Evolutionary conservation across 2,113 vertebrate genomes (phyloP), one percentile per base, ranked within the genome.

Genomic region (Mesitornis unicolor): DNA sequence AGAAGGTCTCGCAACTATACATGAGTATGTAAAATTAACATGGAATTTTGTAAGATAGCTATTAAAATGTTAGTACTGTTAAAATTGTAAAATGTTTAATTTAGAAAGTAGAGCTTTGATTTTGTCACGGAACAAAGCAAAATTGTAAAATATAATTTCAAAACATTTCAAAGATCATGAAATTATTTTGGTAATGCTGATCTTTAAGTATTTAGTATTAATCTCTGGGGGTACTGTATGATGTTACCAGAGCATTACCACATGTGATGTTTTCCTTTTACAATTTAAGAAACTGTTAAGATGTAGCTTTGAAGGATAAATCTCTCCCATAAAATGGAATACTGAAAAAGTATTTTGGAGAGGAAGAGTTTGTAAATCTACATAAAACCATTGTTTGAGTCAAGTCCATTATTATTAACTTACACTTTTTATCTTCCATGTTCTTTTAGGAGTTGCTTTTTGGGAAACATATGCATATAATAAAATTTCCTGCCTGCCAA

Each of bases 11-110:
- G 86, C 31, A 84, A 45, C 93, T 83, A 70, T 84, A 92, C 11
- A 78, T 11, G 28, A 84, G 64, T 90, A 92, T 89, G 64, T 95
- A 93, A 96, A 83, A 93, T 96, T 95, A 85, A 89, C 69, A 68
- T 22, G 38, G 25, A 74, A 65, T 95, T 95, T 93, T 56, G 13
- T 36, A 59, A 50, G 69, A 67, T 56, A 45, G 25, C 33, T 89
- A 16, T 42, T 77, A 89, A 69, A 86, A 91, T 50, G 3, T 70
- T 51, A 61, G 7, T 51, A 35, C 5, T 77, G 36, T 80, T 91
- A 61, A 76, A 92, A 84, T 47, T n/a, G n/a, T n/a, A n/a, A n/a
- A 29, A 16, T 11, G 11, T 40, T 57, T 57, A 77, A 78, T 86
- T 95, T 77, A 31, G 80, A 84, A 84, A 94, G 13, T 12, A 57